phyloP scores from a whole-genome alignment of 2,888 invertebrate genomes.

The Tetranychus truncatus region DNA sequence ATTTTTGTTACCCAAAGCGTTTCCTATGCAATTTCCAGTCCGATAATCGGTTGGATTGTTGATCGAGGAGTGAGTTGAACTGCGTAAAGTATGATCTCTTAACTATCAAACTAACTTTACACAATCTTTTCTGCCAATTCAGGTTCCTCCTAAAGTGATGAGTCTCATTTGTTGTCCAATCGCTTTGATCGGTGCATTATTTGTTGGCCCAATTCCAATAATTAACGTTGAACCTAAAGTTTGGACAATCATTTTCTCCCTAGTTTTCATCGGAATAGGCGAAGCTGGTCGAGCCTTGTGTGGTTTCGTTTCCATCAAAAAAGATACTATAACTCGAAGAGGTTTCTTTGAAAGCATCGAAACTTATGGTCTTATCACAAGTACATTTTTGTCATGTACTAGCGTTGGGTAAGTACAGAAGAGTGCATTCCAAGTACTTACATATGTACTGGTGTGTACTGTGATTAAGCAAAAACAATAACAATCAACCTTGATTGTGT shows the following conservation, averaged over 20 bases:
- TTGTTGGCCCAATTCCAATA: conserved; percentile 55
- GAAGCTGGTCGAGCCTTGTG: conserved; percentile 66
- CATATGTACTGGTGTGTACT: no score
- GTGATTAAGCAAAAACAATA: no score
- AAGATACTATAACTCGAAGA: conserved; percentile 46
- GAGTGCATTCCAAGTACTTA: no score
- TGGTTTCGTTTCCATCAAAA: conserved; percentile 62
- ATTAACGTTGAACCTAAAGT: not conserved
- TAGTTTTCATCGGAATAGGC: conserved; percentile 61
- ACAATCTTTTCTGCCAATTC: not conserved
- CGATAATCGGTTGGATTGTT: conserved; percentile 59
- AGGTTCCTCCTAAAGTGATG: conserved; percentile 21
- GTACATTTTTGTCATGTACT: conserved; percentile 72
- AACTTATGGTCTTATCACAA: conserved; percentile 72
- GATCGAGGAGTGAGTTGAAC: conserved; percentile 39
- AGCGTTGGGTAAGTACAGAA: conserved; percentile 35
- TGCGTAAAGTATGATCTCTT: not conserved
- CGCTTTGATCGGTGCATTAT: conserved; percentile 44
- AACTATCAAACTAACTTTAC: not conserved
- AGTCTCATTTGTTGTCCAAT: conserved; percentile 29
- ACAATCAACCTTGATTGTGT: not conserved
- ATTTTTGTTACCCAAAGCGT: conserved; percentile 71
- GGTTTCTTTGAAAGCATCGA: conserved; percentile 60
- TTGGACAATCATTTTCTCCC: conserved; percentile 44
- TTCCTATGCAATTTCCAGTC: conserved; percentile 56